A percentile compares a stretch with the other conserved stretches of the same genome.
Conservation (phyloP, 2,888 invertebrate species). For the Dusona sp. region DNA sequence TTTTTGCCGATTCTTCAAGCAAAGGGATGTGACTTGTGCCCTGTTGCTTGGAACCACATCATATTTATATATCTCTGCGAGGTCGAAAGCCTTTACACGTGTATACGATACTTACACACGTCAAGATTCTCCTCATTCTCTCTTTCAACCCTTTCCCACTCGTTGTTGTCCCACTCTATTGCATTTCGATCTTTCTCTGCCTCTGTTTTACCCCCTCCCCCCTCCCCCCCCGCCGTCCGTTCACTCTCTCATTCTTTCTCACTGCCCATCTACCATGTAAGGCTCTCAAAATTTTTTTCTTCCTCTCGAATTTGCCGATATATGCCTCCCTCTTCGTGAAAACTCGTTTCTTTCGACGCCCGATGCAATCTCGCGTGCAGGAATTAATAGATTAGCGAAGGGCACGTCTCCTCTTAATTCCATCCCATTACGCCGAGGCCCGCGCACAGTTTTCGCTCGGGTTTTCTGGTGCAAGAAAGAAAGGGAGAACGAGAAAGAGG, state of each 20-base stretch:
- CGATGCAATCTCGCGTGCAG: conserved; percentile 78
- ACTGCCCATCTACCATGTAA: conserved; percentile 3
- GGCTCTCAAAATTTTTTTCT: conserved; percentile 9
- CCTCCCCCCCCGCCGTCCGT: background rate
- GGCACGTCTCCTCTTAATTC: conserved; percentile 83
- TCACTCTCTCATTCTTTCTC: conserved; percentile 25
- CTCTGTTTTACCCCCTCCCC: background rate
- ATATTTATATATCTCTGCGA: conserved; percentile 35
- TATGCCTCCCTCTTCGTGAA: conserved; percentile 69
- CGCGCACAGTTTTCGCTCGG: conserved; percentile 57
- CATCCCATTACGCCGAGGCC: conserved; percentile 78
- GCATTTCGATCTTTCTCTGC: conserved; percentile 30
- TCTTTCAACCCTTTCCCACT: background rate
- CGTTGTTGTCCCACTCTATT: conserved; percentile 33
- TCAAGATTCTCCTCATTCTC: conserved; percentile 14
- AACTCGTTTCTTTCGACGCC: conserved; percentile 81
- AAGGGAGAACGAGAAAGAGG: conserved; percentile 14
- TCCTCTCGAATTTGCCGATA: conserved; percentile 33
- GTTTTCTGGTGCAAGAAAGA: conserved; percentile 40
- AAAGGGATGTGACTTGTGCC: background rate
- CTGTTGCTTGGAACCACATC: background rate
- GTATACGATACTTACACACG: conserved; percentile 65
- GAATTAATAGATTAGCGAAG: conserved; percentile 83
- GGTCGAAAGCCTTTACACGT: conserved; percentile 70
- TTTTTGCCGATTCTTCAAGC: background rate